phyloP scores from a whole-genome alignment of 2,113 vertebrate species.

The Leucosticte australis region DNA sequence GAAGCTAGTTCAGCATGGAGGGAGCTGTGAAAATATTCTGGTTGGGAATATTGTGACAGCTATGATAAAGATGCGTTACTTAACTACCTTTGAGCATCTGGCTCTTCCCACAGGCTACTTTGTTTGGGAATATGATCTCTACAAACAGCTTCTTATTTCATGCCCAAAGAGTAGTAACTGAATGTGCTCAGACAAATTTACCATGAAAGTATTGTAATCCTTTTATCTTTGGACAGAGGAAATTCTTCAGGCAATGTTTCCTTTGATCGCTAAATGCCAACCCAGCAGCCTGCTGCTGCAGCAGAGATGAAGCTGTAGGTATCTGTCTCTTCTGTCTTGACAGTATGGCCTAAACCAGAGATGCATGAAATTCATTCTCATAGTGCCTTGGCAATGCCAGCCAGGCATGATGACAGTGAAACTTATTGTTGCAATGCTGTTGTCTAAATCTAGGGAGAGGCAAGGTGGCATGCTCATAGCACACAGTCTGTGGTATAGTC shows the following conservation, averaged over 20 bases:
- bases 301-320: background rate
- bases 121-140: conserved; percentile 37
- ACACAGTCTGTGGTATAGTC: background rate
- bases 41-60: conserved; percentile 13
- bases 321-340: background rate
- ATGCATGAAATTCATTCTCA: background rate
- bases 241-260: conserved; percentile 18
- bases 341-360: background rate
- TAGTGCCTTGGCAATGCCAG: background rate
- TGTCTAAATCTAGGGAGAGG: background rate
- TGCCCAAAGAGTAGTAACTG: background rate
- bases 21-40: background rate
- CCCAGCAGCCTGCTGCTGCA: background rate
- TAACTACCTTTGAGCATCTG: conserved; percentile 41
- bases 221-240: conserved; percentile 47
- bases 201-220: conserved; percentile 14
- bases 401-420: background rate
- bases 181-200: background rate
- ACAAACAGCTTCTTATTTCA: conserved; percentile 30
- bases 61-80: background rate
- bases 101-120: conserved; percentile 16
- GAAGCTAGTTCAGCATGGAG: background rate
- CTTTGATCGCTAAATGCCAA: conserved; percentile 6
- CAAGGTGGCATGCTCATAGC: fast-evolving
- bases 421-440: background rate